Evolutionary conservation across 1,140 invertebrate species (phyloP), one percentile per base, ranked within the genome.

Genomic region (Stenopsyche tienmushanensis): DNA sequence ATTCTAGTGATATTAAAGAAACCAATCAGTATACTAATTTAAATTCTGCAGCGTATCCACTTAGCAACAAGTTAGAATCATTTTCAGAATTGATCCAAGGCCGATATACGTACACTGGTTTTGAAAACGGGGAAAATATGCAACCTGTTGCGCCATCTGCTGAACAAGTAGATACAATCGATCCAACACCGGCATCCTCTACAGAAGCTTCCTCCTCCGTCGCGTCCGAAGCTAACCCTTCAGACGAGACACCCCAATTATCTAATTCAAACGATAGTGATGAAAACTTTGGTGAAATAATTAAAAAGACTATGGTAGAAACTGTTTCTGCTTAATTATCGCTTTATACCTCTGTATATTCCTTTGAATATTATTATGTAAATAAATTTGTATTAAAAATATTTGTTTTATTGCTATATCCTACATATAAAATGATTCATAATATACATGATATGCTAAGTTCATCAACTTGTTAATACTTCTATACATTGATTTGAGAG

Each of bases 291-390:
- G 92, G 91, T 39, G 92, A 94, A 82, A 92, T 95, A 65, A 94
- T 95, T 67, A 94, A 93, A 78, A 93, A 94, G 78, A 91, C 91
- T 26, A 93, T 94, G 83, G 91, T 94, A 71, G 93, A 94, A 80
- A 92, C 90, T 72, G 92, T 92, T 63, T 90, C 88, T 72, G 90
- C 90, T 77, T 92, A 86, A 77, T 73, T 73, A 41, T 34, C 23
- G 44, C 49, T 34, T 54, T 47, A 3, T 52, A 34, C 29, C 26
- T 50, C 44, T 62, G 58, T 62, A 62, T 49, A 62, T 62, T 49
- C 58, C 57, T 23, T 62, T 52, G 26, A 64, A 49, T 58, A 65
- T 65, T 20, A 64, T 54, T 17, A 13, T 65, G 42, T 47, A 47
- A 53, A 65, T 59, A 65, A 47, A 65, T 39, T 52, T 65, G 42